Evolutionary conservation across 2,888 invertebrate species (phyloP), one percentile per base, ranked within the genome.

Genomic region (Chymomyza amoena): DNA sequence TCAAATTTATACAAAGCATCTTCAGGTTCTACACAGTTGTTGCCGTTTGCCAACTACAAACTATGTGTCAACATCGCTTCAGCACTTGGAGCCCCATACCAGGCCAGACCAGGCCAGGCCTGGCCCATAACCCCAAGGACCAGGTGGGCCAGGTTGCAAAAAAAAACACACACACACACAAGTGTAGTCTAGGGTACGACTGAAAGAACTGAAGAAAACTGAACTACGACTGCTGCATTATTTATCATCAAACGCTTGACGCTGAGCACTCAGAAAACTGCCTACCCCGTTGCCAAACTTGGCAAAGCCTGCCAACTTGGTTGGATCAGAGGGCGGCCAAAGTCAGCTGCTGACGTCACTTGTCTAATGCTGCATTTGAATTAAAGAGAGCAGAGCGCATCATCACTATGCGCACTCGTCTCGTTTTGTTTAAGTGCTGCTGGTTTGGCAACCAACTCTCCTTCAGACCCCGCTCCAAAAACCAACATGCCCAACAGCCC

Each of bases 1-100:
- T 84, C 83, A 84, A 84, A 84, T 84, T 84, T 84, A 84, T 84
- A 84, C 83, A 80, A 83, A 81, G 83, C 84, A 83, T 83, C 83
- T 84, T 84, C 80, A 81, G 81, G 15, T 71, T 74, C 68, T 72
- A 72, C 77, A 69, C 72, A 70, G 74, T 73, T 78, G 62, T 69
- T 73, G 69, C 72, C 78, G 76, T 78, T 84, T 81, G 78, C 78
- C 79, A 82, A 79, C 83, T 78, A 78, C 80, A 83, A 83, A 83
- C 83, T 80, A 81, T 84, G 83, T 84, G 83, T 84, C 83, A 84
- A 84, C 83, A 83, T 75, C 70, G 76, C 75, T 73, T 18, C 57
- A 18, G 57, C 39, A 45, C 39, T 45, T 45, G 39, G 39, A 13
- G 39, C 13, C 39, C 39, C 66, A 25, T 16, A 4, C 20, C 56